phyloP scores from a whole-genome alignment of 2,888 invertebrate species.

The Sylvicola cinctus region DNA sequence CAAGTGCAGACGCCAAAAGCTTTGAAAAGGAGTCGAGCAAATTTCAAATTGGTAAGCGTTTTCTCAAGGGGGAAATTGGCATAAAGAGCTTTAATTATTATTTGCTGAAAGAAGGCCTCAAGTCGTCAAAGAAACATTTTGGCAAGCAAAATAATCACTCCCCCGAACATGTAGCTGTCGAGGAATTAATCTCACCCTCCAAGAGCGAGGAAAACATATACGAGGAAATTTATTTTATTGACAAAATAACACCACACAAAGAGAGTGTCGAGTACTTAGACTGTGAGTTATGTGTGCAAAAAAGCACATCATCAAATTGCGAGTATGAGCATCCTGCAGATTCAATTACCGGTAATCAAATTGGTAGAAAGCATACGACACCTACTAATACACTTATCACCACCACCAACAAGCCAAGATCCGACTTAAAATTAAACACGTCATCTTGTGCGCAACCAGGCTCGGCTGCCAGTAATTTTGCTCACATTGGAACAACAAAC shows the following conservation, averaged over 20 bases:
- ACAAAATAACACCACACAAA: slow-evolving; percentile 7
- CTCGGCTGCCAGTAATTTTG: background rate
- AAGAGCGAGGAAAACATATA: slow-evolving; percentile 26
- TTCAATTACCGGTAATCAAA: background rate
- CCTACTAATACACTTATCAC: background rate
- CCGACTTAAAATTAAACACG: background rate
- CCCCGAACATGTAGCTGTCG: slow-evolving; percentile 7
- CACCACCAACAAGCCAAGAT: background rate
- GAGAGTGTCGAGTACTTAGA: slow-evolving; percentile 14
- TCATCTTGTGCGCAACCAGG: background rate
- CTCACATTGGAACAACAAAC: slow-evolving; percentile 9
- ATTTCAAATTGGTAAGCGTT: slow-evolving; percentile 22
- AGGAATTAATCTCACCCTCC: slow-evolving; percentile 13
- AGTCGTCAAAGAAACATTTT: slow-evolving; percentile 20
- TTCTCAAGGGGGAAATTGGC: slow-evolving; percentile 24
- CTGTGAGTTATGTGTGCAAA: slow-evolving; percentile 22
- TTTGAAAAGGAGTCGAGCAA: slow-evolving; percentile 12
- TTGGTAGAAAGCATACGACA: background rate
- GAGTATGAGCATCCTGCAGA: slow-evolving; percentile 9
- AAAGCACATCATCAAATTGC: slow-evolving; percentile 21
- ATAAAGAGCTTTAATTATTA: slow-evolving; percentile 27
- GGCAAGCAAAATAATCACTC: slow-evolving; percentile 15
- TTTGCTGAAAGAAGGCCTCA: slow-evolving; percentile 23
- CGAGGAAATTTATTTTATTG: slow-evolving; percentile 24
- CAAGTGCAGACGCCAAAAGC: slow-evolving; percentile 9